Base-by-base conservation (phyloP, 1,140 invertebrate genomes). In the Microvelia longipes region DNA sequence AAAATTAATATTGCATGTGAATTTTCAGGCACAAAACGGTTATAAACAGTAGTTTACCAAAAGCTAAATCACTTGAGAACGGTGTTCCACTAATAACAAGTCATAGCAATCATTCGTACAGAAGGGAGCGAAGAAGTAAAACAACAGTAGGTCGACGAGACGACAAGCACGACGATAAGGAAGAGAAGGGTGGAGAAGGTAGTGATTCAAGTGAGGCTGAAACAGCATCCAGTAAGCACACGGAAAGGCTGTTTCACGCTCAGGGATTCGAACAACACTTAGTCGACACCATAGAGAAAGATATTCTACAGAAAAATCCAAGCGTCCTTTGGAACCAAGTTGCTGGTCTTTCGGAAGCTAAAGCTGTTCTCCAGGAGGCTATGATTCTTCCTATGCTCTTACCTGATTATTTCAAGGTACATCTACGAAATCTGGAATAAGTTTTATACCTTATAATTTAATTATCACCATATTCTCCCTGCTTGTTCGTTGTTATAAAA, bases 181-280 rank as follows among this genome's bases (percentile, higher is more conserved):
- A 68, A 26, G 68, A 68, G 24, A 66, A 71, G 13, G 29, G 65
- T 26, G 50, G 30, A 28, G 66, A 69, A 60, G 68, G 68, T 5
- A 67, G 24, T 27, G 28, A 71, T 66, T 28, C 15, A 15, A 24
- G 13, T 60, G 29, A 68, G 66, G 62, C 68, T 50, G 35, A 50
- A 19, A 50, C 35, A 11, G 35, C 35, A 19, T 65, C 68, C 28
- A 62, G 63, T 65, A 68, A 29, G 66, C 30, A 50, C 50, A 27
- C 29, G 1, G 73, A 72, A 25, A 71, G 85, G 76, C 83, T 87
- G 25, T 93, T 92, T 78, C 86, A 90, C 72, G 80, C 87, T 0
- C 78, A 83, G 19, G 90, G 90, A 2, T 90, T 88, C 76, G 90
- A 94, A 77, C 78, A 85, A 66, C 89, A 91, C 77, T 79, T 94